These are phyloP conservation scores for Orius laevigatus DNA, from an alignment of 1,140 invertebrate genomes.

Conservation along the genomic window DNA sequence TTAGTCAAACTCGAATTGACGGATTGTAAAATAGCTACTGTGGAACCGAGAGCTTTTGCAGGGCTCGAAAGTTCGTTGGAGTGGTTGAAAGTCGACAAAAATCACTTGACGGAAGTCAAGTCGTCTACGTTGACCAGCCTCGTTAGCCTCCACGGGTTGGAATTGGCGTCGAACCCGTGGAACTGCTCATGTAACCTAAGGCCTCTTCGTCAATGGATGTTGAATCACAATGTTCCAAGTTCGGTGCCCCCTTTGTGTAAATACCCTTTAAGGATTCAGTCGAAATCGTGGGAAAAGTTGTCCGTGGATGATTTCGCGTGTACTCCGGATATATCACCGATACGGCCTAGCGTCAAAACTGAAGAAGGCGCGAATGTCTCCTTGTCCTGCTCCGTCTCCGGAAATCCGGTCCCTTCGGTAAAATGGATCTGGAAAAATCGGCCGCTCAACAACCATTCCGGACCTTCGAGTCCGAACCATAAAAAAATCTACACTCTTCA, in stretches of 20 bases:
- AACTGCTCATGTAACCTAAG: slow-evolving; percentile 62
- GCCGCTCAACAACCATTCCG: slow-evolving; percentile 33
- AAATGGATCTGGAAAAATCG: slow-evolving; percentile 35
- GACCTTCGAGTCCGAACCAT: slow-evolving; percentile 25
- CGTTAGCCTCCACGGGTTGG: slow-evolving; percentile 50
- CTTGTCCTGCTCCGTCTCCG: slow-evolving; percentile 49
- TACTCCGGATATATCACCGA: slow-evolving; percentile 22
- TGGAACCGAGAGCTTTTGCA: slow-evolving; percentile 51
- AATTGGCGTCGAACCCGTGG: slow-evolving; percentile 62
- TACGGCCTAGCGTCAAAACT: slow-evolving; percentile 33
- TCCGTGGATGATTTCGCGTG: slow-evolving; percentile 47
- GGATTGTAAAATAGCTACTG: slow-evolving; percentile 42
- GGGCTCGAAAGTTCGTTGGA: slow-evolving; percentile 51
- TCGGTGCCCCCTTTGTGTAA: slow-evolving; percentile 49
- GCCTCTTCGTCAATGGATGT: slow-evolving; percentile 59
- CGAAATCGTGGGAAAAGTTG: slow-evolving; percentile 52
- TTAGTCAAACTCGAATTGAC: slow-evolving; percentile 55
- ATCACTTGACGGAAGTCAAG: slow-evolving; percentile 45
- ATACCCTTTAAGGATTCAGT: slow-evolving; percentile 38
- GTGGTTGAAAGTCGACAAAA: slow-evolving; percentile 59
- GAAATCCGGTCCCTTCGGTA: slow-evolving; percentile 47
- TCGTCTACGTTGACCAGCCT: slow-evolving; percentile 46
- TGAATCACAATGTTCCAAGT: slow-evolving; percentile 53
- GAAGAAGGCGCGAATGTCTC: slow-evolving; percentile 54
- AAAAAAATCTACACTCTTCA: slow-evolving; percentile 19